Evolutionary conservation across 2,888 invertebrate genomes (phyloP).

Genomic region (Tromatobia lineatoria): DNA sequence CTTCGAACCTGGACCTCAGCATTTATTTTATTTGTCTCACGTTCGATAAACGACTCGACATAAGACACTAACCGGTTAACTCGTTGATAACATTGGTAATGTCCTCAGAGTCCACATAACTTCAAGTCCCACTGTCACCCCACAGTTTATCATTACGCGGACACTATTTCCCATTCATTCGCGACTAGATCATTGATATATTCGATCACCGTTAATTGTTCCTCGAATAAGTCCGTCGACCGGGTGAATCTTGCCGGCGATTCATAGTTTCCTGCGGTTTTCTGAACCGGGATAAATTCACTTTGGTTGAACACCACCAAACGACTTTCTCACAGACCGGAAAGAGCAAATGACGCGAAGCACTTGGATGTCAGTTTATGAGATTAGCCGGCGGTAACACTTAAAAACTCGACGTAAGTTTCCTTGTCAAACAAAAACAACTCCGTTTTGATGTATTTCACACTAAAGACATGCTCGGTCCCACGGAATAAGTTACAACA

Average conservation of each 20-base stretch:
- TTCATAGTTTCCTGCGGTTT: background rate
- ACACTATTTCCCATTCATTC: background rate
- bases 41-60: background rate
- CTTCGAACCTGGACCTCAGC: constrained; percentile 8
- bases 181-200: constrained; percentile 11
- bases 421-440: constrained; percentile 18
- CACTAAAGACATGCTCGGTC: background rate
- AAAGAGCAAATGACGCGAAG: background rate
- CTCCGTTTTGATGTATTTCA: background rate
- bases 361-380: constrained; percentile 24
- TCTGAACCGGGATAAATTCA: no score
- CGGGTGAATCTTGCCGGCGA: background rate
- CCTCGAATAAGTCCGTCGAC: constrained; percentile 4
- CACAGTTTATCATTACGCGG: constrained; percentile 2
- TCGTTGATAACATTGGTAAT: background rate
- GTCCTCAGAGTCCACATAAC: background rate
- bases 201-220: constrained; percentile 18
- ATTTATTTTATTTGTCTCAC: background rate
- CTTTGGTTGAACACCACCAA: background rate
- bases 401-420: background rate
- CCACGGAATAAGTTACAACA: background rate
- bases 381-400: constrained; percentile 52
- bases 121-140: background rate
- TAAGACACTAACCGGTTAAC: background rate
- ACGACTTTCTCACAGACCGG: constrained; percentile 2